These are phyloP conservation scores for Pachyseris speciosa DNA, from an alignment of 64 coral and sea anemone species.

Conservation along the genomic window DNA sequence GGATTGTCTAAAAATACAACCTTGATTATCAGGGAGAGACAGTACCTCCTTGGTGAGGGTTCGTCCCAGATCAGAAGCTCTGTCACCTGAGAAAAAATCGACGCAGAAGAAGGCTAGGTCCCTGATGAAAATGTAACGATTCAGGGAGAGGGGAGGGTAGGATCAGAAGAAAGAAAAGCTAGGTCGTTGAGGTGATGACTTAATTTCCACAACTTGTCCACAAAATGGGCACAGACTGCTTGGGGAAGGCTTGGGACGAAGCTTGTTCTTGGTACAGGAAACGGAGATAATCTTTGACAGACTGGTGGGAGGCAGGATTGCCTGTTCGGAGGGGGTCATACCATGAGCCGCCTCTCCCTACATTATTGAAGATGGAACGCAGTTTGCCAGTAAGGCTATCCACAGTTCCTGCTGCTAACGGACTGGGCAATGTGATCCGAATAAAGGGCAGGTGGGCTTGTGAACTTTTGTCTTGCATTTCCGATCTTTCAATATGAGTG, in stretches of 20 bases:
- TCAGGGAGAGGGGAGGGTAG: no score
- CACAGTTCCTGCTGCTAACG: conserved; percentile 43
- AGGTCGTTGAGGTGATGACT: background rate
- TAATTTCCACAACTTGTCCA: conserved; percentile 13
- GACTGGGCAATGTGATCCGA: conserved; percentile 20
- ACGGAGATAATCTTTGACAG: background rate
- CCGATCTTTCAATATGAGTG: conserved; percentile 15
- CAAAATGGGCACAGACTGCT: conserved; percentile 7
- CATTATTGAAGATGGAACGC: conserved; percentile 10
- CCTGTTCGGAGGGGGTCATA: background rate
- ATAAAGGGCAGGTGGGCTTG: background rate
- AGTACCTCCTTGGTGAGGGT: background rate
- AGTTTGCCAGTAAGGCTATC: conserved; percentile 49
- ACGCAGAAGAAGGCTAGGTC: conserved; percentile 59
- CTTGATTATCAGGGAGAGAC: background rate
- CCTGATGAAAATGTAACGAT: background rate
- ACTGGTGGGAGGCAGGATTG: conserved; percentile 15
- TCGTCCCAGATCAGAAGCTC: conserved; percentile 3
- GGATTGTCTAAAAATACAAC: background rate
- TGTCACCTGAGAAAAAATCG: conserved; percentile 27
- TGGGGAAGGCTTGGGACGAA: background rate
- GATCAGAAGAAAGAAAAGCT: background rate
- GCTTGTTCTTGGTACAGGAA: conserved; percentile 42
- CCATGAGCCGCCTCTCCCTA: background rate
- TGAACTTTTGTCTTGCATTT: conserved; percentile 35